Base-by-base conservation (phyloP, 2,113 vertebrate species). In the Epinephelus fuscoguttatus region DNA sequence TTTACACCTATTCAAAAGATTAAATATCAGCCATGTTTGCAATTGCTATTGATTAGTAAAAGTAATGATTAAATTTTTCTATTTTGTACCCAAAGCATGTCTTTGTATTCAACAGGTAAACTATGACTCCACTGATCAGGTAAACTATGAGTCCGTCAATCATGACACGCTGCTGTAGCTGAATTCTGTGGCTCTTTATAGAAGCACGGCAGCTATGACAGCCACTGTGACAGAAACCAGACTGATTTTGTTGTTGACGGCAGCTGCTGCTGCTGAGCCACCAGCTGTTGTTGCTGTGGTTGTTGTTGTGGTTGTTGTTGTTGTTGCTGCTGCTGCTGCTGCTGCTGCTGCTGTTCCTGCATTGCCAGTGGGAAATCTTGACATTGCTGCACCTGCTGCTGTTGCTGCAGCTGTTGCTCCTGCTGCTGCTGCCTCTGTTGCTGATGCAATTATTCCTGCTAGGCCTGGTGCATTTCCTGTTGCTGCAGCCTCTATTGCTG, bases 191-290 rank as follows among this genome's bases (percentile, higher is more conserved):
- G n/a, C 6, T 42, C 12, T 14, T 57, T 71, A 84, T 0, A 88
- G 61, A 4, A 80, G 53, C 15, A 47, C 1, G 0, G 42, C 63
- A 27, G 69, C 69, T 0, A 57, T 19, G 9, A 84, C 14, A 6
- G 86, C 69, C 25, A 64, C 25, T 18, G 67, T 49, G 11, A 71
- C 27, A 6, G 62, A 70, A 18, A 84, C 9, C 0, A 84, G 18
- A n/a, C 77, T 69, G 2, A 84, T 21, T n/a, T 14, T 59, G 67
- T n/a, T 76, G 71, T 45, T 72, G 30, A 33, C n/a, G 6, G 69
- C 74, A 7, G 33, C 70, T 10, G 40, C 52, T 53, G 70, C 52
- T 52, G 70, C 13, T 18, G 12, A 17, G 3, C 55, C 0, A 4
- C 15, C 68, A 2, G 50, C 1, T 3, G 27, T 70, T 4, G 33